A percentile compares a stretch with the other conserved stretches of the same genome.
Evolutionary conservation across 2,797 vertebrate species (phyloP).

Genomic region (Xiphorhynchus erythropygius): DNA sequence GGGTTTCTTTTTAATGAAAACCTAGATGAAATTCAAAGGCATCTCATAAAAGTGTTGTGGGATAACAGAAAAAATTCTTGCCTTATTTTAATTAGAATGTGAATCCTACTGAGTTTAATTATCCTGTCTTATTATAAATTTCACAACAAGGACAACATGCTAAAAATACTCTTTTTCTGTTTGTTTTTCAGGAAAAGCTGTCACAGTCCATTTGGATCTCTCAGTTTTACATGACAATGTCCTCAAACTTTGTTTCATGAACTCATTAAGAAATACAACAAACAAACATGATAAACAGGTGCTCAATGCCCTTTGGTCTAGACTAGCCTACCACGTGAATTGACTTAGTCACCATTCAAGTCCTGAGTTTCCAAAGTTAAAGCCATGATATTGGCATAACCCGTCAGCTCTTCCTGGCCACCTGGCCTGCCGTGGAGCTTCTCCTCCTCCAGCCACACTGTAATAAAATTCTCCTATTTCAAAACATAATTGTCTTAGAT

Average conservation of each 20-base stretch:
- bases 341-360: background rate
- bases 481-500: background rate
- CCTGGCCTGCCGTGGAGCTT: background rate
- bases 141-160: background rate
- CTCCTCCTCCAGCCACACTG: background rate
- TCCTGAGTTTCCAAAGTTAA: background rate
- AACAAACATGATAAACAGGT: background rate
- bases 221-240: background rate
- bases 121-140: background rate
- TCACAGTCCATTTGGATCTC: background rate
- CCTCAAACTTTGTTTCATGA: background rate
- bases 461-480: background rate
- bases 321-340: fast-evolving
- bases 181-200: background rate
- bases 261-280: background rate
- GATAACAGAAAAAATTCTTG: background rate
- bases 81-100: background rate
- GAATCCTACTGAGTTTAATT: constrained; percentile 14
- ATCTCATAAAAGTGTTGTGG: background rate
- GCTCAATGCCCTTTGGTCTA: background rate
- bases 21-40: background rate
- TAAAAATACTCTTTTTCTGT: fast-evolving
- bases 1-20: background rate
- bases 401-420: background rate
- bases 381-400: fast-evolving